These are phyloP conservation scores for Henicopernis longicauda DNA, from an alignment of 2,113 vertebrate species.

Conservation along the genomic window DNA sequence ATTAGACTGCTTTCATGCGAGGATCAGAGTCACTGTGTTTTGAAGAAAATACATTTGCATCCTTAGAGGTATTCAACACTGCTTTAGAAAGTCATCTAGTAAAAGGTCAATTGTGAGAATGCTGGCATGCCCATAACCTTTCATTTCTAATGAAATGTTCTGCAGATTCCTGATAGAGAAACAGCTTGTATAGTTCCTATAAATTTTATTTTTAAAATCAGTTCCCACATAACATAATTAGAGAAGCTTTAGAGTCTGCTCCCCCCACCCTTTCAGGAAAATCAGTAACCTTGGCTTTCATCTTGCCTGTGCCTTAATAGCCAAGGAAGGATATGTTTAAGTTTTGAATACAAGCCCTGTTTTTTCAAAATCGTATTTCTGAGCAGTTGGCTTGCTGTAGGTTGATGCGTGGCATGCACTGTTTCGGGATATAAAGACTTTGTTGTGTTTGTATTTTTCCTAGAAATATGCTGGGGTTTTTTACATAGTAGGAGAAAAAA, in stretches of 20 bases:
- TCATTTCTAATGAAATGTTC: conserved; percentile 13
- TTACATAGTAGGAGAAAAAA: not conserved
- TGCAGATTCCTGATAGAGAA: not conserved
- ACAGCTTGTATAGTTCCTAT: not conserved
- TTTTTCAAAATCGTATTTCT: not conserved
- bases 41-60: conserved; percentile 28
- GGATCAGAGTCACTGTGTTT: not conserved
- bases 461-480: not conserved
- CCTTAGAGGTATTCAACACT: not conserved
- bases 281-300: not conserved
- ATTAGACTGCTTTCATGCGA: conserved; percentile 8
- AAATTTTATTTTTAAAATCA: not conserved
- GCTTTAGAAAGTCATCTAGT: not conserved
- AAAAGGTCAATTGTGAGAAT: not conserved
- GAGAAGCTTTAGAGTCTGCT: not conserved
- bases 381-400: not conserved
- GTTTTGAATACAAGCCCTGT: not conserved
- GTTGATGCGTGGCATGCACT: fast-evolving
- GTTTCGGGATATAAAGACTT: not conserved
- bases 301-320: not conserved
- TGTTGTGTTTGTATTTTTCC: not conserved
- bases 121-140: not conserved
- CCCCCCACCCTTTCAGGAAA: not conserved
- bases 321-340: not conserved
- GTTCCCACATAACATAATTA: not conserved